These are phyloP conservation scores for Labrus mixtus DNA, from an alignment of 2,113 vertebrate genomes.

Conservation along the genomic window DNA sequence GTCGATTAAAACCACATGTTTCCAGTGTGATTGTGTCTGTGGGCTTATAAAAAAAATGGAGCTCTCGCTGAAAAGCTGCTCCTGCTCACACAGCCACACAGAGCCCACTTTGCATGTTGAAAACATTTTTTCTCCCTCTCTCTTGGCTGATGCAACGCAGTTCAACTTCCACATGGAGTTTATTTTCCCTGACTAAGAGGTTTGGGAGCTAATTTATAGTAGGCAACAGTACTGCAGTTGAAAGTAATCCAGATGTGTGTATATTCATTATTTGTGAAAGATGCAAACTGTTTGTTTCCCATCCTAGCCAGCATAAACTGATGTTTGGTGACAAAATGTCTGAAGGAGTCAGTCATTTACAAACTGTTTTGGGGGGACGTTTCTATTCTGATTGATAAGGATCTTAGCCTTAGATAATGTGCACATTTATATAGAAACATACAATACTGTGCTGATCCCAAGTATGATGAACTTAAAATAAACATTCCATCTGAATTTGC, in stretches of 20 bases:
- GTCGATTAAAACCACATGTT: slow-evolving; percentile 80
- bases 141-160: slow-evolving; percentile 70
- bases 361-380: not conserved
- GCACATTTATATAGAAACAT: slow-evolving; percentile 12
- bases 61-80: slow-evolving; percentile 58
- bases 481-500: too few relatives aligned
- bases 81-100: slow-evolving; percentile 59
- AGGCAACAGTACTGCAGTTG: slow-evolving; percentile 40
- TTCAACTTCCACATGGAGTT: slow-evolving; percentile 64
- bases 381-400: slow-evolving; percentile 33
- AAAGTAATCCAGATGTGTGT: slow-evolving; percentile 42
- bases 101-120: slow-evolving; percentile 61
- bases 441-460: not conserved
- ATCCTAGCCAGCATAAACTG: not conserved
- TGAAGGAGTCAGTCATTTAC: not conserved
- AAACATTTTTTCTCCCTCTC: slow-evolving; percentile 45
- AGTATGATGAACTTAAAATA: too few relatives aligned
- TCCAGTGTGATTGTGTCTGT: slow-evolving; percentile 70
- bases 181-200: slow-evolving; percentile 70
- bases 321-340: not conserved
- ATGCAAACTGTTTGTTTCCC: not conserved
- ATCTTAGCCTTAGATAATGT: not conserved
- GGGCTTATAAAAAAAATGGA: slow-evolving; percentile 64
- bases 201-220: slow-evolving; percentile 62
- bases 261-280: not conserved